Conservation (phyloP, 2,888 invertebrate species). For the Pyralis farinalis region DNA sequence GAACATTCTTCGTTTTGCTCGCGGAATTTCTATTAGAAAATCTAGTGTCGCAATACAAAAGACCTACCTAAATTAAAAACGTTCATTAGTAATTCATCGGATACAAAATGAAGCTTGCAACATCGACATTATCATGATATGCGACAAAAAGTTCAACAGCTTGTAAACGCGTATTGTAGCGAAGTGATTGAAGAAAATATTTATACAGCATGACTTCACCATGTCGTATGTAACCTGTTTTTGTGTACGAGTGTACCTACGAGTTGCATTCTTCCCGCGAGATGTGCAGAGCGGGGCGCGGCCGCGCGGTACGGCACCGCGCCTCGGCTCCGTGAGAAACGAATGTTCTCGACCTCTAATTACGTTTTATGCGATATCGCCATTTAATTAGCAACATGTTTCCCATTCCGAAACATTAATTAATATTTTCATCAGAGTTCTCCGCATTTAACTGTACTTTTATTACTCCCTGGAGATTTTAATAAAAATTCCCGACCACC, state of each 20-base stretch:
- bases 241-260: slow-evolving; percentile 24
- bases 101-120: slow-evolving; percentile 29
- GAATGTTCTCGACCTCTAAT: slow-evolving; percentile 75
- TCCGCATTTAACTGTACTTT: slow-evolving; percentile 77
- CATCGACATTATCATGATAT: slow-evolving; percentile 21
- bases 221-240: slow-evolving; percentile 62
- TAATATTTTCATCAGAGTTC: slow-evolving; percentile 79
- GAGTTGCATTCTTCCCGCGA: slow-evolving; percentile 22
- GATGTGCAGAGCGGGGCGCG: slow-evolving; percentile 31
- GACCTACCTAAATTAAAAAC: slow-evolving; percentile 13
- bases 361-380: slow-evolving; percentile 79
- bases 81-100: slow-evolving; percentile 7
- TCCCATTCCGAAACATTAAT: slow-evolving; percentile 78
- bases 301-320: slow-evolving; percentile 19
- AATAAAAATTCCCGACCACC: slow-evolving; percentile 79
- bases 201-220: slow-evolving; percentile 44
- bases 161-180: slow-evolving; percentile 51
- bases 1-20: slow-evolving; percentile 59
- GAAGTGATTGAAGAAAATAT: slow-evolving; percentile 40
- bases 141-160: slow-evolving; percentile 42
- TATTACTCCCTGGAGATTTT: slow-evolving; percentile 77
- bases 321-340: slow-evolving; percentile 66
- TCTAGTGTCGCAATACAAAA: slow-evolving; percentile 30
- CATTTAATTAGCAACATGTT: slow-evolving; percentile 80
- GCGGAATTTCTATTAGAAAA: slow-evolving; percentile 68